phyloP scores from a whole-genome alignment of 1,140 invertebrate species.

The silkworm (Bombyx mori) region DNA sequence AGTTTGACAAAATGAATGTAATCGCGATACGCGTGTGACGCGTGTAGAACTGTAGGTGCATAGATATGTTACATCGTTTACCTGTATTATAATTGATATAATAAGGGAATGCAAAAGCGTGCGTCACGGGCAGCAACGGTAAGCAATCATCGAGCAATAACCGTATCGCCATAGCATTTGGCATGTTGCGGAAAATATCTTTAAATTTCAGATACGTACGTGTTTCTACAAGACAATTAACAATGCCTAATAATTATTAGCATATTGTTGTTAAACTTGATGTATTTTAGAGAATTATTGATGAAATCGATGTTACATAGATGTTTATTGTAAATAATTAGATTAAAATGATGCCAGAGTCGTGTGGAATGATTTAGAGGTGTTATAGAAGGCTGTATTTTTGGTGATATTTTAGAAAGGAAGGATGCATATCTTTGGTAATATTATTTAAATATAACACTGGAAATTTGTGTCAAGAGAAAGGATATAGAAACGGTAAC shows the following conservation, averaged over 20 bases:
- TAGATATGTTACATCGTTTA: background rate
- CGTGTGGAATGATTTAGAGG: constrained; percentile 49
- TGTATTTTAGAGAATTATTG: constrained; percentile 70
- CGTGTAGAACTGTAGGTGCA: background rate
- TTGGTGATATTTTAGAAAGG: constrained; percentile 68
- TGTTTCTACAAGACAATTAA: constrained; percentile 42
- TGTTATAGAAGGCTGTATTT: constrained; percentile 70
- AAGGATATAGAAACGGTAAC: constrained; percentile 43
- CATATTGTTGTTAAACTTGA: constrained; percentile 66
- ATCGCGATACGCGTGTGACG: background rate
- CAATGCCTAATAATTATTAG: constrained; percentile 42
- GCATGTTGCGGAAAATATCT: constrained; percentile 14
- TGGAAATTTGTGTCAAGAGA: constrained; percentile 21
- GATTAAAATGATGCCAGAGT: constrained; percentile 37
- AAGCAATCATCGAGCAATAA: background rate
- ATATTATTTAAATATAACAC: constrained; percentile 42
- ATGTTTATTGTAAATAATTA: constrained; percentile 68
- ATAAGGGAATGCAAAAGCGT: background rate
- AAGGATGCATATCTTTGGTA: constrained; percentile 63
- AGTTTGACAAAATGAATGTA: no score
- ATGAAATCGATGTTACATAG: constrained; percentile 70
- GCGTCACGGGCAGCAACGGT: background rate
- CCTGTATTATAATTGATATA: background rate
- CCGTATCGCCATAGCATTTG: no score
- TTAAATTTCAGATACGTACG: constrained; percentile 28